Base-by-base conservation (phyloP, 2,888 invertebrate genomes). In the Pristionchus arcanus region DNA sequence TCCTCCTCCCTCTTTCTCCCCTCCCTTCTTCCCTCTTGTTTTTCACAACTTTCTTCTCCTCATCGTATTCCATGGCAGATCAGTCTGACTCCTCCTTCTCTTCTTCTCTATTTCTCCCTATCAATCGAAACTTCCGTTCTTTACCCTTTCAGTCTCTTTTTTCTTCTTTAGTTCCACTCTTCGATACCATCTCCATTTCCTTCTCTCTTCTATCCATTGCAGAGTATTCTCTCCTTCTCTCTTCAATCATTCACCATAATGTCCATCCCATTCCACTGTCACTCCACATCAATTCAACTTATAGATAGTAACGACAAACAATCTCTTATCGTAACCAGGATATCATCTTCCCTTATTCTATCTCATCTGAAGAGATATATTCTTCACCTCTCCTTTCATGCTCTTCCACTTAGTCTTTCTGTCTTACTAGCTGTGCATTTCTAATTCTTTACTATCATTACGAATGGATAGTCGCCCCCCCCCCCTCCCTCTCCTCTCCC, bases 381-480 rank as follows among this genome's bases (percentile, higher is more conserved):
- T n/a, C 28, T 55, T 55, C 83, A 0, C 9, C 55, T 4, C 53
- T 28, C 21, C 15, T 15, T 7, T 31, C 55, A 31, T 21, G 21
- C 49, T 84, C 55, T 63, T 84, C 59, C 84, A 59, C 84, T 34
- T 34, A 37, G 25, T 81, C 53, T 53, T 34, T 59, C 84, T 19
- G 42, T 53, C 81, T 53, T 28, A 49, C 81, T 81, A 42, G 81
- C 81, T 81, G 81, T 85, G 84, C 84, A 85, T 85, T 85, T 85
- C 84, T 59, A 85, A 85, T 55, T 37, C 53, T 49, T 59, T 59
- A 85, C 59, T 59, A 55, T 59, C 84, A 85, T 85, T 55, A 85
- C 59, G 59, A 85, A 85, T 85, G 84, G 49, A 85, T 85, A 49
- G 84, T 34, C 31, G 34, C 28, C 68, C 31, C 68, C 63, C 21